Conservation (phyloP, 2,113 vertebrate species). For the Tachysurus vachellii region DNA sequence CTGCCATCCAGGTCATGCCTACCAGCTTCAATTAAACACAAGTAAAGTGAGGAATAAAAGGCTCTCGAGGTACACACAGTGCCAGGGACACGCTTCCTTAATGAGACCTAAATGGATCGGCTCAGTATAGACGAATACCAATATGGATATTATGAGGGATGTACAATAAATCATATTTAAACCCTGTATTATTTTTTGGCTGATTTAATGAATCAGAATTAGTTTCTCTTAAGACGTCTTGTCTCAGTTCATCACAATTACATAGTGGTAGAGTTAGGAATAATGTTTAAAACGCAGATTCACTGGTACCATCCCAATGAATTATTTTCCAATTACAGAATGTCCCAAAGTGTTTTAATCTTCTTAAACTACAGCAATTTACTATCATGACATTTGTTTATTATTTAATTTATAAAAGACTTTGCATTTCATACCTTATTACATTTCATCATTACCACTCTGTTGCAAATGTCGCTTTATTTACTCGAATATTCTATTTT, state of each 20-base stretch:
- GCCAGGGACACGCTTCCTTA: conserved; percentile 58
- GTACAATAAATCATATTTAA: background rate
- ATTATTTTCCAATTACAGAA: background rate
- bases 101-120: conserved; percentile 68
- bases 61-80: conserved; percentile 59
- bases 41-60: conserved; percentile 61
- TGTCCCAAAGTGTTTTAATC: background rate
- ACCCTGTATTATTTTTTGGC: background rate
- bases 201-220: background rate
- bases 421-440: background rate
- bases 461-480: too few relatives aligned
- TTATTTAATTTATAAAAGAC: background rate
- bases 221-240: too few relatives aligned
- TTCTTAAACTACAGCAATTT: background rate
- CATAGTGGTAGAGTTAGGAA: background rate
- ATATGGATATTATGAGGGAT: conserved; percentile 58
- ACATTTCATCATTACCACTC: too few relatives aligned
- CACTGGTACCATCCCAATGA: background rate
- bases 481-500: too few relatives aligned
- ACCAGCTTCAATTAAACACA: conserved; percentile 69
- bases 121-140: conserved; percentile 54
- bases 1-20: conserved; percentile 60
- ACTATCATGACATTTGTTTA: background rate
- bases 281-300: background rate
- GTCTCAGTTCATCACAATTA: background rate